A percentile compares a stretch with the other conserved stretches of the same genome.
These are phyloP conservation scores for Neolamprologus sp. DNA, from an alignment of 2,113 vertebrate species.

Conservation along the genomic window DNA sequence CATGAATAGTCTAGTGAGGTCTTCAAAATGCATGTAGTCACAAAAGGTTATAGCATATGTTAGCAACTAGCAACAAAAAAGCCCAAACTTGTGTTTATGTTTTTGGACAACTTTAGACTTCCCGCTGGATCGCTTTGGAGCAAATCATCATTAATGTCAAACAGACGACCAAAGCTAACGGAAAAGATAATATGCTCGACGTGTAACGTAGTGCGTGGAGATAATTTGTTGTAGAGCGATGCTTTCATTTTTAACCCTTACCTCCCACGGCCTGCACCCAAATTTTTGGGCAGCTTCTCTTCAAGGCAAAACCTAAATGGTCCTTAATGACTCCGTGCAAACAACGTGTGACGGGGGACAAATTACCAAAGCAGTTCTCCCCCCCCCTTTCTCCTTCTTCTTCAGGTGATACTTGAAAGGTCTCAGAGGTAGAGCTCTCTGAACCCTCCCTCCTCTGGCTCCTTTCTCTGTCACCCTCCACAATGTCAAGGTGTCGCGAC, in stretches of 20 bases:
- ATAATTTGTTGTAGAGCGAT: slow-evolving; percentile 60
- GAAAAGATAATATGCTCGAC: slow-evolving; percentile 44
- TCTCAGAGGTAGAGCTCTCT: slow-evolving; percentile 18
- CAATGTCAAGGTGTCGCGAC: slow-evolving; percentile 62
- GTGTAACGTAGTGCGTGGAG: not conserved
- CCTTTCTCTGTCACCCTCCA: slow-evolving; percentile 69
- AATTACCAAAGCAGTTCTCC: slow-evolving; percentile 55
- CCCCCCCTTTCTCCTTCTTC: not conserved
- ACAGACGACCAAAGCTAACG: slow-evolving; percentile 37
- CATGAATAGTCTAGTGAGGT: slow-evolving; percentile 42
- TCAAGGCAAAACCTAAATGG: slow-evolving; percentile 58
- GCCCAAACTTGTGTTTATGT: slow-evolving; percentile 47
- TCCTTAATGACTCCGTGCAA: slow-evolving; percentile 68
- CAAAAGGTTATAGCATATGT: slow-evolving; percentile 65
- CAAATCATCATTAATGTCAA: slow-evolving; percentile 62
- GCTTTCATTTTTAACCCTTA: slow-evolving; percentile 60
- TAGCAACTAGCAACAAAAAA: slow-evolving; percentile 54
- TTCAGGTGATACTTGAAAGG: slow-evolving; percentile 60
- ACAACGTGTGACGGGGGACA: slow-evolving; percentile 68
- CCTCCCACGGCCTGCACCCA: slow-evolving; percentile 28
- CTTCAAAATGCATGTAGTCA: slow-evolving; percentile 57
- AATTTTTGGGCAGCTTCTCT: slow-evolving; percentile 29
- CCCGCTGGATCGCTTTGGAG: slow-evolving; percentile 39
- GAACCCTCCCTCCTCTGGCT: slow-evolving; percentile 47
- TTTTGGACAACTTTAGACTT: slow-evolving; percentile 43